These are phyloP conservation scores for Oryzaephilus surinamensis DNA, from an alignment of 1,140 invertebrate species.

Conservation along the genomic window DNA sequence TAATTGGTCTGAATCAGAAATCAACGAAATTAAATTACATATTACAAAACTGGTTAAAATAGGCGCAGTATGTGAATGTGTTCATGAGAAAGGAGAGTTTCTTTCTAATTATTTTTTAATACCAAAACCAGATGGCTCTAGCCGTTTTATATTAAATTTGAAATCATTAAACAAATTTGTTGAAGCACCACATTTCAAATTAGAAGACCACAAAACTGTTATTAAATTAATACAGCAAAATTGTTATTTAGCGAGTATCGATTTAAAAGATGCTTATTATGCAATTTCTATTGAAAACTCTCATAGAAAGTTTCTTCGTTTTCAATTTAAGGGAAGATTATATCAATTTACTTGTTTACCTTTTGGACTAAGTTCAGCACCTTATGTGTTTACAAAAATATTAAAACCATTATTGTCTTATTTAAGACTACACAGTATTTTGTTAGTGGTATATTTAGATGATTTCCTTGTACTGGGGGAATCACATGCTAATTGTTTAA, in stretches of 20 bases:
- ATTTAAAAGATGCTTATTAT: conserved; percentile 7
- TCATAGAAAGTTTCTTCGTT: conserved; percentile 17
- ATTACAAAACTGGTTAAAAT: no score
- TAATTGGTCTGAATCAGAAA: no score
- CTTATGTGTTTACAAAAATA: conserved; percentile 29
- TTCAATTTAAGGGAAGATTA: conserved; percentile 12
- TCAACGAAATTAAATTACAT: no score
- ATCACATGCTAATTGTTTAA: not conserved
- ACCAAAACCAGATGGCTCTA: no score
- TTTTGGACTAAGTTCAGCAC: conserved; percentile 23
- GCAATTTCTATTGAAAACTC: conserved; percentile 10
- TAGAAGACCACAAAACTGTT: conserved; percentile 22
- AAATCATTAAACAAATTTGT: conserved; percentile 25
- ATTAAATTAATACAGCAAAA: conserved; percentile 12
- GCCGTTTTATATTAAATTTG: conserved; percentile 27
- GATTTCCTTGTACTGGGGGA: not conserved
- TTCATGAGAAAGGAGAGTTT: no score
- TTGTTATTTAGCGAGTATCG: conserved; percentile 15
- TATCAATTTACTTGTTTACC: conserved; percentile 23
- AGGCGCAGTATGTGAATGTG: no score
- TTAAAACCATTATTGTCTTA: conserved; percentile 19
- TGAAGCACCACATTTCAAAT: conserved; percentile 21
- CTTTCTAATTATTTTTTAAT: no score
- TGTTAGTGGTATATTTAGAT: not conserved
- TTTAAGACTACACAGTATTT: not conserved